Conservation (phyloP, 2,797 vertebrate genomes). For the Dendrocincla tyrannina region DNA sequence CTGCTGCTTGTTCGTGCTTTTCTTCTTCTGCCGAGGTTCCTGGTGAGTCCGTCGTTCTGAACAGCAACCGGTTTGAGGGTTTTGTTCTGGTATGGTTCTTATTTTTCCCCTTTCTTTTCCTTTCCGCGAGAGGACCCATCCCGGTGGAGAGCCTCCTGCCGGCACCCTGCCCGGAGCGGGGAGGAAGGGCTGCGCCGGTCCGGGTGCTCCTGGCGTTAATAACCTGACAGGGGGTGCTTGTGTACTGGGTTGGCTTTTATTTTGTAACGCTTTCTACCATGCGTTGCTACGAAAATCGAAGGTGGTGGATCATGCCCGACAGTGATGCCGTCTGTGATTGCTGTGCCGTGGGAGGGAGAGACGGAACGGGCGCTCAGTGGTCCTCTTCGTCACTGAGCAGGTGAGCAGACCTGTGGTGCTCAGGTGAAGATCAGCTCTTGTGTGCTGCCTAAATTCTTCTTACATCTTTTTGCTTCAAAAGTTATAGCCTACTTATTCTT, state of each 20-base stretch:
- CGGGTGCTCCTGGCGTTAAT: accelerated
- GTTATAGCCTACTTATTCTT: not conserved
- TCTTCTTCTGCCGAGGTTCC: not conserved
- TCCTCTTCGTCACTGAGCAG: accelerated
- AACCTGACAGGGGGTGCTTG: accelerated
- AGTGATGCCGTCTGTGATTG: accelerated
- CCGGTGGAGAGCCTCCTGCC: not conserved
- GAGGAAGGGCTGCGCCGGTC: not conserved
- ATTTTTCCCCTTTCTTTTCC: not conserved
- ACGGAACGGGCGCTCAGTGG: accelerated
- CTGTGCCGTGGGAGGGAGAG: accelerated
- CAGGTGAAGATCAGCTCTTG: too few species aligned
- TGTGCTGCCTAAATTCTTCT: not conserved
- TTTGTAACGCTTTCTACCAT: accelerated
- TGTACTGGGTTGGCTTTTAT: accelerated
- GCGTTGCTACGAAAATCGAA: not conserved
- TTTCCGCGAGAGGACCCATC: not conserved
- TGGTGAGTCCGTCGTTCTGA: not conserved
- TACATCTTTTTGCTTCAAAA: not conserved
- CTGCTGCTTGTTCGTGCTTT: not conserved
- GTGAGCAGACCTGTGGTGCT: not conserved
- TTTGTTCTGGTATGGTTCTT: not conserved
- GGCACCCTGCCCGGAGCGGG: not conserved
- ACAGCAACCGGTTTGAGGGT: not conserved
- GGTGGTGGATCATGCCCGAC: not conserved